A percentile compares a stretch with the other conserved stretches of the same genome.
These are phyloP conservation scores for Deilephila porcellus DNA, from an alignment of 2,888 invertebrate species.

Conservation along the genomic window DNA sequence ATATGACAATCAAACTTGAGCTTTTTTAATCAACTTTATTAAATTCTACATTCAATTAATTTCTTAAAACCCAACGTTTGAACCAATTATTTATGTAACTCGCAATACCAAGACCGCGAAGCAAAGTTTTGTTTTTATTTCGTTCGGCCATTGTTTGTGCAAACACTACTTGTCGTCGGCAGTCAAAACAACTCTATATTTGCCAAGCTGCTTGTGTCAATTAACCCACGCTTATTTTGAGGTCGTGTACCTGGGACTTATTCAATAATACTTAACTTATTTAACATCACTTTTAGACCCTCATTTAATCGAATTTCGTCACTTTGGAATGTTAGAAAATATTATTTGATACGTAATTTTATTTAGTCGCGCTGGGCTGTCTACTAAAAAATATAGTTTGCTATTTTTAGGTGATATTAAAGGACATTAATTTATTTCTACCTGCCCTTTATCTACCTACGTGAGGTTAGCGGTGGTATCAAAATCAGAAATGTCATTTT, in stretches of 20 bases:
- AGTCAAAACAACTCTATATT: slow-evolving; percentile 21
- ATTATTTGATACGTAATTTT: neutral
- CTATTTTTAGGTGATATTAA: no score
- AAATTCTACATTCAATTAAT: neutral
- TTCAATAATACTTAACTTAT: neutral
- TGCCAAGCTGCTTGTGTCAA: slow-evolving; percentile 23
- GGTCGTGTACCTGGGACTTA: neutral
- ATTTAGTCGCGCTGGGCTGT: neutral
- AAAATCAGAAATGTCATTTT: no score
- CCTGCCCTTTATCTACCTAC: no score
- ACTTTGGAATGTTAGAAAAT: neutral
- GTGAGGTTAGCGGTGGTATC: no score
- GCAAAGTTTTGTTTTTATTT: slow-evolving; percentile 9
- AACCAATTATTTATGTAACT: neutral
- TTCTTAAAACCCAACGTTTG: neutral
- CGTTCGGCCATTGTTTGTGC: neutral
- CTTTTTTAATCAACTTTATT: neutral
- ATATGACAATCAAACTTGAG: no score
- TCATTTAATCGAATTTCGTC: neutral
- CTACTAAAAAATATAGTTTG: no score
- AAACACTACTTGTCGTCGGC: neutral
- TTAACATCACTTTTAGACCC: neutral
- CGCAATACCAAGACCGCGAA: neutral
- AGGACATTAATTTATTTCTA: no score
- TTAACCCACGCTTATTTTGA: slow-evolving; percentile 22